Percentiles rank a stretch among this genome's conserved stretches.
Conservation (phyloP, 2,888 invertebrate species). For the Amphiduros pacificus region DNA sequence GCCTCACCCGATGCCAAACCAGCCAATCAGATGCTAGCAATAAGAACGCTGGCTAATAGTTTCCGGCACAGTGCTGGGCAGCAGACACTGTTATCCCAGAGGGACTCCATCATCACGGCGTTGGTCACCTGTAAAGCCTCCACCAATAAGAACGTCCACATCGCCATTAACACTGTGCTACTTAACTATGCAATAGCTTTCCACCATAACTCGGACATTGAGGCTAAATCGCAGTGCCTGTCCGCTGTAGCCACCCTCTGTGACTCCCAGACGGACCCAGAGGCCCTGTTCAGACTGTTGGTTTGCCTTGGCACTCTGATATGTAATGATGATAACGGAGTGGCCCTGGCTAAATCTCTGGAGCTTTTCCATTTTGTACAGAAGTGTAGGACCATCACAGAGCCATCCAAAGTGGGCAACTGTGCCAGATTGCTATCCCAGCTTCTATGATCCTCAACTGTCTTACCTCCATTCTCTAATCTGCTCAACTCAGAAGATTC, state of each 20-base stretch:
- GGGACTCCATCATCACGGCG: constrained; percentile 40
- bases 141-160: constrained; percentile 64
- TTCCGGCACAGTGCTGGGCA: constrained; percentile 67
- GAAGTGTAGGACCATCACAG: constrained; percentile 23
- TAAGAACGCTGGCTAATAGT: constrained; percentile 74
- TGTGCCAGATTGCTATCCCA: constrained; percentile 40
- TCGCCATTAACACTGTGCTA: constrained; percentile 74
- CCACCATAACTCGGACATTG: constrained; percentile 35
- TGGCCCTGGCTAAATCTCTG: constrained; percentile 48
- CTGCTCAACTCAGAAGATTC: too few species aligned
- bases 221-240: constrained; percentile 45
- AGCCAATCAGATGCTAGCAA: constrained; percentile 62
- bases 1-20: constrained; percentile 35
- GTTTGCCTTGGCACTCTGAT: constrained; percentile 77
- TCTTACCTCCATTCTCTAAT: too few species aligned
- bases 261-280: constrained; percentile 68
- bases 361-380: constrained; percentile 20
- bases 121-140: constrained; percentile 34
- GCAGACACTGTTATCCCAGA: constrained; percentile 36
- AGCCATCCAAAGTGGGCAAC: constrained; percentile 47
- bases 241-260: constrained; percentile 34
- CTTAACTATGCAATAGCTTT: constrained; percentile 71
- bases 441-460: too few species aligned
- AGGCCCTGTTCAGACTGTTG: constrained; percentile 76
- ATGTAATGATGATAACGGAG: constrained; percentile 47